These are phyloP conservation scores for Magallana nippona DNA, from an alignment of 2,888 invertebrate species.

Conservation along the genomic window DNA sequence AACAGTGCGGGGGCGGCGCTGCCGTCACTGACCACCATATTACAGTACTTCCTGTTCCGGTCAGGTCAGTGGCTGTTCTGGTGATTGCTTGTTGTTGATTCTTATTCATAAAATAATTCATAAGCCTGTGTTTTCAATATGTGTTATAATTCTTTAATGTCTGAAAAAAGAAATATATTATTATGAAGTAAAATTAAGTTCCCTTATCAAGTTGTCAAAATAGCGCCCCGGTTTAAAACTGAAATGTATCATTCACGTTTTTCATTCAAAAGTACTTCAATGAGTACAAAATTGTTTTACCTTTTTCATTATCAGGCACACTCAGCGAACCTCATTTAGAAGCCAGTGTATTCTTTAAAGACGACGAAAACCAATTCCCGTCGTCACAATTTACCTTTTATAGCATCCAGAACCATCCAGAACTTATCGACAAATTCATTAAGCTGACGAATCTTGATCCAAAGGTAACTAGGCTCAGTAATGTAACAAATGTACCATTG, in stretches of 20 bases:
- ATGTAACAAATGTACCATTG: too few species aligned
- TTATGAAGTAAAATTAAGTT: too few species aligned
- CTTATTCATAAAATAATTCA: too few species aligned
- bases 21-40: neutral
- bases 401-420: neutral
- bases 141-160: too few species aligned
- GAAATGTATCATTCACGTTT: too few species aligned
- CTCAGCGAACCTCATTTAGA: neutral
- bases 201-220: too few species aligned
- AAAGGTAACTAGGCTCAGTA: neutral
- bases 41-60: neutral
- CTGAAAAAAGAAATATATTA: too few species aligned
- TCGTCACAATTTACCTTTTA: constrained; percentile 5
- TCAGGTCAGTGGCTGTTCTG: neutral
- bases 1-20: neutral
- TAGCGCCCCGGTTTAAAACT: too few species aligned
- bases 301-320: neutral
- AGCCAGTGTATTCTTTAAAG: neutral
- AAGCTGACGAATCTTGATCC: neutral
- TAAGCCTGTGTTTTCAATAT: too few species aligned
- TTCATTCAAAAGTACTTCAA: too few species aligned
- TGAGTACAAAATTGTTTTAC: neutral
- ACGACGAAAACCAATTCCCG: neutral
- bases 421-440: neutral
- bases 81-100: too few species aligned